These are phyloP conservation scores for Odontothrips loti DNA, from an alignment of 2,888 invertebrate genomes.

Conservation along the genomic window DNA sequence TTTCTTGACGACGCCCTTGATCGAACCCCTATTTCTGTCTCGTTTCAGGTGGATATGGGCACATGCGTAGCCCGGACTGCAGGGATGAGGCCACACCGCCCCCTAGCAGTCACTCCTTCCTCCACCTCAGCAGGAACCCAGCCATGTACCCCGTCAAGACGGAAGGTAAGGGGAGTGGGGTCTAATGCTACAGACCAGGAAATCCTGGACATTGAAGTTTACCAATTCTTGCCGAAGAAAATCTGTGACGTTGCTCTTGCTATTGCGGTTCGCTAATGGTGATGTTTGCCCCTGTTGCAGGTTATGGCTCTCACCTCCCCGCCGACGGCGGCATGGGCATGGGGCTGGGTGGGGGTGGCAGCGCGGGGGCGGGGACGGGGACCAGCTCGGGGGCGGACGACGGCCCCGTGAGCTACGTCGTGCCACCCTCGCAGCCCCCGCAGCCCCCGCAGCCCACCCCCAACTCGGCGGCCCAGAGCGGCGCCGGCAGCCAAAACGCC, in stretches of 20 bases:
- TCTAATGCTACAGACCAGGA: no score
- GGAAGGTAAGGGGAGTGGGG: constrained; percentile 46
- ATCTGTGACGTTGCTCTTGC: no score
- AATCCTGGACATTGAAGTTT: no score
- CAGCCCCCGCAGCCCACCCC: constrained; percentile 44
- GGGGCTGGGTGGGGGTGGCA: constrained; percentile 33
- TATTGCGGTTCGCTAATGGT: background rate
- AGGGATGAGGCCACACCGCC: constrained; percentile 48
- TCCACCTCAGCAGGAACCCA: constrained; percentile 42
- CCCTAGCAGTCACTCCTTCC: constrained; percentile 45
- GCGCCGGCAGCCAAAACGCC: constrained; percentile 45
- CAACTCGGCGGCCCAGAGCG: constrained; percentile 43
- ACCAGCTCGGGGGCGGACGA: constrained; percentile 36
- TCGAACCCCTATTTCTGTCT: background rate
- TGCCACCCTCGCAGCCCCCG: constrained; percentile 42
- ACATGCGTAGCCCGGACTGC: constrained; percentile 42
- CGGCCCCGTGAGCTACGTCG: constrained; percentile 43
- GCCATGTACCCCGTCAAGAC: constrained; percentile 44
- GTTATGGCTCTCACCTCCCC: constrained; percentile 46
- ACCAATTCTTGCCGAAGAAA: no score
- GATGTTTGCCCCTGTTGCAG: constrained; percentile 39
- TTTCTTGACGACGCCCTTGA: no score
- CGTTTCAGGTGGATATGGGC: constrained; percentile 43
- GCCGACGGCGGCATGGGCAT: constrained; percentile 43
- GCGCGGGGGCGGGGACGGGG: constrained; percentile 39